Conservation (phyloP, 2,888 invertebrate genomes). For the Bellardia pandia region DNA sequence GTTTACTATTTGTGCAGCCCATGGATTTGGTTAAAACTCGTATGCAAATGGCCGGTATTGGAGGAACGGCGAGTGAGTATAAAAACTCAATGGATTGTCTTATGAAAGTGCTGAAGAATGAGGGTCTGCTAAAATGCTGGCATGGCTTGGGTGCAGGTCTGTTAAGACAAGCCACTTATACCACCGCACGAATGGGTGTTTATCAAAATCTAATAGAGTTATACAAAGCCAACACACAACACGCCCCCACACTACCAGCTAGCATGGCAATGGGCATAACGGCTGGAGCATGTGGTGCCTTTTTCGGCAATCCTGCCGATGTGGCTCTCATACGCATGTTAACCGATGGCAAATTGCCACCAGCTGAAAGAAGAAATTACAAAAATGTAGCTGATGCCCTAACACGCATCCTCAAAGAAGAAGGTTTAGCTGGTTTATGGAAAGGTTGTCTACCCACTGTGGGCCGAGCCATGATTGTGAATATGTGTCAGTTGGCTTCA, state of each 20-base stretch:
- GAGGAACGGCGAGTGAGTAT: slow-evolving; percentile 86
- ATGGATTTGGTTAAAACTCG: slow-evolving; percentile 98
- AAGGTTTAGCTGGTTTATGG: slow-evolving; percentile 92
- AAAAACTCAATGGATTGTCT: slow-evolving; percentile 92
- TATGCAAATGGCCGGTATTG: slow-evolving; percentile 92
- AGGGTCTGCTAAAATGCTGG: slow-evolving; percentile 94
- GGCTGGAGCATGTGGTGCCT: slow-evolving; percentile 90
- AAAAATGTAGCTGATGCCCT: slow-evolving; percentile 96
- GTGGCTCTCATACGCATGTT: slow-evolving; percentile 99
- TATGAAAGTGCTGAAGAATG: slow-evolving; percentile 90
- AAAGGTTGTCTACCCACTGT: slow-evolving; percentile 95
- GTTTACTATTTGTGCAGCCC: slow-evolving; percentile 97
- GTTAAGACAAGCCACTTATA: slow-evolving; percentile 98
- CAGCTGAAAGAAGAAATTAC: slow-evolving; percentile 95
- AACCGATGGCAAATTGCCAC: slow-evolving; percentile 97
- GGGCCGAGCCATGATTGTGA: slow-evolving; percentile 98
- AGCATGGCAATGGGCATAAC: slow-evolving; percentile 94
- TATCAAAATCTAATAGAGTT: slow-evolving; percentile 95
- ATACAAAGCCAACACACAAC: slow-evolving; percentile 86
- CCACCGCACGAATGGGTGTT: slow-evolving; percentile 97
- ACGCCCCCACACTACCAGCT: slow-evolving; percentile 90
- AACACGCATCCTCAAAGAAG: slow-evolving; percentile 90
- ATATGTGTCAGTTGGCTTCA: slow-evolving; percentile 98
- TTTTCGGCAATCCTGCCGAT: slow-evolving; percentile 99
- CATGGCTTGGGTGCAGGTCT: slow-evolving; percentile 96